phyloP scores from a whole-genome alignment of 2,888 invertebrate species.

The Stegophylla sp. region DNA sequence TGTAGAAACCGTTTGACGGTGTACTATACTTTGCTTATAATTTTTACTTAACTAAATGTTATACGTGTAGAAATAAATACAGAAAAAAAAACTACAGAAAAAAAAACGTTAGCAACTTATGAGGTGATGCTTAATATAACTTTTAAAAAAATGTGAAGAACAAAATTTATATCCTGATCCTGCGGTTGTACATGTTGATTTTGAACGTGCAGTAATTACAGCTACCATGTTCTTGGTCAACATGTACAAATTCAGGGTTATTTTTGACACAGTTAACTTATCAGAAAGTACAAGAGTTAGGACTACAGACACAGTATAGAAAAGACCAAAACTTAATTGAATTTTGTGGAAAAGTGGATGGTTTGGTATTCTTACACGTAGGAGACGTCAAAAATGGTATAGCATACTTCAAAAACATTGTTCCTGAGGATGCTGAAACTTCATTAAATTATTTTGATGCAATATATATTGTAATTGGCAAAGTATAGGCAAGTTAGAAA shows the following conservation, averaged over 20 bases:
- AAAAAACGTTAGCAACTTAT: background rate
- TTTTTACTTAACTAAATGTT: background rate
- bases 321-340: background rate
- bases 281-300: background rate
- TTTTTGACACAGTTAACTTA: background rate
- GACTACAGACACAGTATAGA: background rate
- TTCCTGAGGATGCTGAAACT: background rate
- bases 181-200: slow-evolving; percentile 4
- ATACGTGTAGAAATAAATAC: background rate
- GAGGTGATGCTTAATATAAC: background rate
- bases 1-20: too few relatives aligned
- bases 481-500: background rate
- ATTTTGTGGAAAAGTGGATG: background rate
- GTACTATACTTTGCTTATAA: background rate
- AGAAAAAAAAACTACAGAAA: background rate
- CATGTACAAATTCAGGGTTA: background rate
- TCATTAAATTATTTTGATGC: background rate
- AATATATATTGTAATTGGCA: background rate
- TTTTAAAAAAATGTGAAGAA: slow-evolving; percentile 1
- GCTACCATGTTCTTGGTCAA: background rate
- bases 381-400: background rate
- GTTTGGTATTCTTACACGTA: background rate
- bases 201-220: background rate
- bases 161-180: background rate
- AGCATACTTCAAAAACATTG: slow-evolving; percentile 3